A percentile compares a stretch with the other conserved stretches of the same genome.
These are phyloP conservation scores for Heliconius hewitsoni DNA, from an alignment of 1,140 invertebrate species.

Conservation along the genomic window DNA sequence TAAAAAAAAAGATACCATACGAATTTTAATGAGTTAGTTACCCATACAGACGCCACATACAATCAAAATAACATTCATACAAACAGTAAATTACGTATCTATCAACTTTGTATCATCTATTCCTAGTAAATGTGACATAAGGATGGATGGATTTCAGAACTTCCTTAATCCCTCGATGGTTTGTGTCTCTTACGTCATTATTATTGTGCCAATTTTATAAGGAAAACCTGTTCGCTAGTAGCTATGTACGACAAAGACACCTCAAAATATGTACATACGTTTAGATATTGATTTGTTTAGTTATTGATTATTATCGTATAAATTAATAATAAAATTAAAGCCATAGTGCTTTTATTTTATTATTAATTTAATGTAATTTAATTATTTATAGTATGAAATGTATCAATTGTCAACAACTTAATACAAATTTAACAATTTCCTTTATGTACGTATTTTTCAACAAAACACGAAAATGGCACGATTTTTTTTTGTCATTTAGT, in stretches of 20 bases:
- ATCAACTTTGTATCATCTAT: neutral
- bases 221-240: neutral
- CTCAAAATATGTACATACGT: neutral
- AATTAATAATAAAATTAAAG: too few relatives aligned
- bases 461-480: too few relatives aligned
- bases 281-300: neutral
- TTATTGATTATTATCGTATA: too few relatives aligned
- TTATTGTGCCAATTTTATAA: neutral
- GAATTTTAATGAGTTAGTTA: neutral
- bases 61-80: slow-evolving; percentile 1
- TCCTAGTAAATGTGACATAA: neutral
- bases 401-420: too few relatives aligned
- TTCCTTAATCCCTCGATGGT: slow-evolving; percentile 1
- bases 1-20: neutral
- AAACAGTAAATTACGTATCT: neutral
- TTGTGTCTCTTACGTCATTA: neutral
- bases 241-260: neutral
- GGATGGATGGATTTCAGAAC: slow-evolving; percentile 3
- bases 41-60: neutral
- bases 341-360: too few relatives aligned
- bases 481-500: too few relatives aligned
- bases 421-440: too few relatives aligned
- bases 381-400: too few relatives aligned
- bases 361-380: too few relatives aligned
- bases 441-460: too few relatives aligned